Evolutionary conservation across 1,140 invertebrate species (phyloP).

Genomic region (Reticulitermes speratus): DNA sequence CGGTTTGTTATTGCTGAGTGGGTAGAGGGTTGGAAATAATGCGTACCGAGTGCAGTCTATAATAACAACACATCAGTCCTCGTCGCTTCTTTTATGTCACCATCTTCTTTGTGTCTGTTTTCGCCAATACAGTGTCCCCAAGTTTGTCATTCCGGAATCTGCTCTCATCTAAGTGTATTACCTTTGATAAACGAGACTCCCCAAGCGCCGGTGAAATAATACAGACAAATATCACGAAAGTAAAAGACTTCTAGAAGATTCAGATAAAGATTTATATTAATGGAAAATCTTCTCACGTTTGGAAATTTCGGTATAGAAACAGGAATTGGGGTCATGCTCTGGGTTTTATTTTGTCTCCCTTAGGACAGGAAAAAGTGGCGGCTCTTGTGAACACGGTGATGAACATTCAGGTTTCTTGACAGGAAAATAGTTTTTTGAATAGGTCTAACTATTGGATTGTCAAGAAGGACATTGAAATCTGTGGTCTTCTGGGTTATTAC

Average conservation of each 20-base stretch:
- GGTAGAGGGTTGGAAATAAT: background rate
- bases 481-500: too few species aligned
- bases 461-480: too few species aligned
- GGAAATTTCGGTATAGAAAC: background rate
- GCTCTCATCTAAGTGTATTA: background rate
- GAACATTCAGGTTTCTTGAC: too few species aligned
- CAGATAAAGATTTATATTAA: background rate
- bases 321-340: too few species aligned
- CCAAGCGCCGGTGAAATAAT: background rate
- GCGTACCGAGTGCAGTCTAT: background rate
- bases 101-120: conserved; percentile 8
- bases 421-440: too few species aligned
- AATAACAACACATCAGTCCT: background rate
- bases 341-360: too few species aligned
- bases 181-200: background rate
- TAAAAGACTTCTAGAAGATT: background rate
- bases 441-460: too few species aligned
- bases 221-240: background rate
- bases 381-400: too few species aligned
- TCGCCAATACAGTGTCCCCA: background rate
- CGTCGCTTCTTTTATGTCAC: background rate
- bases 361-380: too few species aligned
- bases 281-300: background rate
- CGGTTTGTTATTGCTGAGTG: background rate
- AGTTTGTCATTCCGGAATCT: background rate